Base-by-base conservation (phyloP, 2,113 vertebrate genomes). In the Recurvirostra avosetta region DNA sequence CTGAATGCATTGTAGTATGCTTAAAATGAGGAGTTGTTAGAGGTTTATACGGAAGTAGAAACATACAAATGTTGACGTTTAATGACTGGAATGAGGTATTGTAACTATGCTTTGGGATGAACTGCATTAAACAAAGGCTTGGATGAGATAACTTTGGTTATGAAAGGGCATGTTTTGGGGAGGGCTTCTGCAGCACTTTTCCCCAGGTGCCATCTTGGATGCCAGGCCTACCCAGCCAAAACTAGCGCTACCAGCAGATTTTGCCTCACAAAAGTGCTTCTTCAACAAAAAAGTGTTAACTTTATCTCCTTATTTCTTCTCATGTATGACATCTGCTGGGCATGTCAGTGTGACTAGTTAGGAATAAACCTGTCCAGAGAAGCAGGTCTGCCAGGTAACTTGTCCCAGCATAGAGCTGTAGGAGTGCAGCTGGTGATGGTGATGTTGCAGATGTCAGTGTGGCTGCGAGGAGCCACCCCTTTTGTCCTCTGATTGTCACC, bases 401-500 rank as follows among this genome's bases (percentile, higher is more conserved):
- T 7, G 4, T 19, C 61, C 40, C 30, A 82, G 29, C 30, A 8
- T 6, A 67, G 74, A 77, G 25, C 74, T 73, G 49, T 50, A 65
- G 59, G n/a, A 50, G 23, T 49, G 18, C 63, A 76, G 53, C 27
- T 49, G 29, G 18, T 53, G 56, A 16, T 75, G 41, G 18, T 29
- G 38, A 15, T 34, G 40, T 11, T 10, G 20, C 55, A 74, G 61
- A 30, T 45, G 50, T 16, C 0, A 0, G 1, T 29, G 55, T 70
- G 53, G 22, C 49, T 49, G 49, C 6, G 22, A 22, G 49, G 49
- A 11, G 30, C 15, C 62, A 43, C 26, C 30, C 9, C 6, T 41
- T 21, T 15, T 59, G 19, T 38, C 17, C 11, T 41, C 11, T 1
- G 1, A 2, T 11, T 67, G 36, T n/a, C 18, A 41, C 18, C 17